phyloP scores from a whole-genome alignment of 1,140 invertebrate species.

The Drosophila mojavensis region DNA sequence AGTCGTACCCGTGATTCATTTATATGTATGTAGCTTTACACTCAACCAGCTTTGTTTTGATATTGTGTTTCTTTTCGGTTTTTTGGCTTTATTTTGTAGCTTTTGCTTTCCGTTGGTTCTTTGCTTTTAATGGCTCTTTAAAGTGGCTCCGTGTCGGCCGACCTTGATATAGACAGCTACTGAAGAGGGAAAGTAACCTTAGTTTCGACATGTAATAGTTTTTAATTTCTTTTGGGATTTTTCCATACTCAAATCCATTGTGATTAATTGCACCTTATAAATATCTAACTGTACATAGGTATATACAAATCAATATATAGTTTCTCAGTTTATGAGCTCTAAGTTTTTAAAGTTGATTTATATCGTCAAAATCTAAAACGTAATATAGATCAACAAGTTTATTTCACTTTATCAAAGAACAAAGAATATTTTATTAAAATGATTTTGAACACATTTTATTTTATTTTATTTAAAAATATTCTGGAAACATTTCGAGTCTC shows the following conservation, averaged over 20 bases:
- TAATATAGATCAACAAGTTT: too few species aligned
- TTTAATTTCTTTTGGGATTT: conserved; percentile 39
- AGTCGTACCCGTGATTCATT: conserved; percentile 45
- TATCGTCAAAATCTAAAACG: too few species aligned
- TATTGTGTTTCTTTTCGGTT: conserved; percentile 1
- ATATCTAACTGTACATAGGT: background rate
- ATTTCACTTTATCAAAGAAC: too few species aligned
- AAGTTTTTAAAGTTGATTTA: too few species aligned
- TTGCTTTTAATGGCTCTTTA: conserved; percentile 41
- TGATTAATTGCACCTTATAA: background rate
- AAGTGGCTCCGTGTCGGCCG: conserved; percentile 22
- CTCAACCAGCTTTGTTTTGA: conserved; percentile 43
- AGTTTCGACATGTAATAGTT: conserved; percentile 48
- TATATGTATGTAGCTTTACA: conserved; percentile 39
- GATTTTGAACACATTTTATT: too few species aligned
- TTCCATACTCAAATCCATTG: background rate
- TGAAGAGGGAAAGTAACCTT: conserved; percentile 57
- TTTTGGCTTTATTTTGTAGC: conserved; percentile 15
- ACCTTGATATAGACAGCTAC: conserved; percentile 55
- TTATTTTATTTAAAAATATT: too few species aligned
- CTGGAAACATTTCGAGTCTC: too few species aligned
- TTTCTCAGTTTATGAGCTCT: too few species aligned
- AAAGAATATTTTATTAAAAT: too few species aligned
- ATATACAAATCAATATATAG: too few species aligned
- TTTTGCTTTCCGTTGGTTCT: conserved; percentile 49